phyloP scores from a whole-genome alignment of 2,888 invertebrate species.

The Macroteleia sp. region DNA sequence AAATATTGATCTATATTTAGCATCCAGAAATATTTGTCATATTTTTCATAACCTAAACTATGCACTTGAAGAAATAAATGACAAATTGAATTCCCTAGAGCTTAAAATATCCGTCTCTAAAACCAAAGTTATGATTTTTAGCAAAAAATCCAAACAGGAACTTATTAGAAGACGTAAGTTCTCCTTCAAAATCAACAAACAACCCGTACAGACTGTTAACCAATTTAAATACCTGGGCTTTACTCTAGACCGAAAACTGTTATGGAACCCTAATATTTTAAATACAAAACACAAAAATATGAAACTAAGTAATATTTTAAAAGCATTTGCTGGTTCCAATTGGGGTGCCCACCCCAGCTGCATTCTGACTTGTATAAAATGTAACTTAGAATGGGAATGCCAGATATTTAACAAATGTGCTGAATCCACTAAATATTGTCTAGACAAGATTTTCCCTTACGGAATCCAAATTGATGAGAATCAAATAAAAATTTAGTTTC shows the following conservation, averaged over 20 bases:
- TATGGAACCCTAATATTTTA: neutral
- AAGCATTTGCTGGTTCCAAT: neutral
- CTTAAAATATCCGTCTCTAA: neutral
- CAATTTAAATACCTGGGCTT: neutral
- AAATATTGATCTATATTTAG: neutral
- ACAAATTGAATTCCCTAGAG: neutral
- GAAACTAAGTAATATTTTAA: neutral
- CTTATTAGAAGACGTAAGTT: too few relatives aligned
- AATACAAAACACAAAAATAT: neutral
- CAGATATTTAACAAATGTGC: too few relatives aligned
- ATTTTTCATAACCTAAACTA: neutral
- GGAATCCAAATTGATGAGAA: too few relatives aligned
- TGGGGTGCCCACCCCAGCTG: neutral
- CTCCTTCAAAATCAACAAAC: too few relatives aligned
- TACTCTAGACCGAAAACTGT: neutral
- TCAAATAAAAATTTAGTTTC: too few relatives aligned
- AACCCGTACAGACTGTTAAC: too few relatives aligned
- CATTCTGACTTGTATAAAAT: neutral
- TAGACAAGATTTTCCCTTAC: too few relatives aligned
- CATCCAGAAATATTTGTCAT: neutral
- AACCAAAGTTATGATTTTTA: neutral
- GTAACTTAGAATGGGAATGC: neutral
- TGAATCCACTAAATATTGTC: too few relatives aligned
- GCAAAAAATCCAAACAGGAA: neutral
- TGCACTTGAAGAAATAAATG: neutral